phyloP scores from a whole-genome alignment of 2,888 invertebrate species.

The Eristalis pertinax region DNA sequence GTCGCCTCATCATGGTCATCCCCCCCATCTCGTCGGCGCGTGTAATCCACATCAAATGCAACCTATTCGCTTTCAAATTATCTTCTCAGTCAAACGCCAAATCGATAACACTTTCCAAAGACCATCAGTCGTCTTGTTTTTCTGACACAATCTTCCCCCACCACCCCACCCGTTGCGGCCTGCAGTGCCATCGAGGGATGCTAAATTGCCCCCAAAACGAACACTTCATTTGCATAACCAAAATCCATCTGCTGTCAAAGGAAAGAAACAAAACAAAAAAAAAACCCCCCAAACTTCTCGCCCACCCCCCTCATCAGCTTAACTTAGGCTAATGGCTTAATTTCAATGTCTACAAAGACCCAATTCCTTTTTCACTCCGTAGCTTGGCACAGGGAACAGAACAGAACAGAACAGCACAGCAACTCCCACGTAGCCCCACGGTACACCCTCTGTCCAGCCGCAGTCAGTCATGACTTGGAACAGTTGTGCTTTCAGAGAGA shows the following conservation, averaged over 20 bases:
- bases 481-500: conserved; percentile 17
- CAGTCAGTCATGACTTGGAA: conserved; percentile 45
- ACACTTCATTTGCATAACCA: conserved; percentile 69
- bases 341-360: conserved; percentile 68
- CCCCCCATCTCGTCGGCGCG: background rate
- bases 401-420: background rate
- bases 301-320: conserved; percentile 47
- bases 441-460: background rate
- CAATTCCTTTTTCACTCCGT: conserved; percentile 53
- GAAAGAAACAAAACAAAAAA: conserved; percentile 7
- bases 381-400: no score
- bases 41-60: background rate
- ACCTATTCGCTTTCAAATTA: conserved; percentile 13
- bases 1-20: no score
- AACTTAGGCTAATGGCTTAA: conserved; percentile 69
- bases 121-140: conserved; percentile 29
- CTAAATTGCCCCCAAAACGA: conserved; percentile 48
- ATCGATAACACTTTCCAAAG: conserved; percentile 50
- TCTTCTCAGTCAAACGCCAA: conserved; percentile 45
- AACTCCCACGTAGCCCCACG: conserved; percentile 13
- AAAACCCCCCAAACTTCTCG: no score
- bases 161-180: no score
- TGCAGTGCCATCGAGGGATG: background rate
- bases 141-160: conserved; percentile 23
- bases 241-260: conserved; percentile 72